Conservation (phyloP, 30 jellyfish, hydroid and myxozoan genomes). For the Nemopilema nomurai region DNA sequence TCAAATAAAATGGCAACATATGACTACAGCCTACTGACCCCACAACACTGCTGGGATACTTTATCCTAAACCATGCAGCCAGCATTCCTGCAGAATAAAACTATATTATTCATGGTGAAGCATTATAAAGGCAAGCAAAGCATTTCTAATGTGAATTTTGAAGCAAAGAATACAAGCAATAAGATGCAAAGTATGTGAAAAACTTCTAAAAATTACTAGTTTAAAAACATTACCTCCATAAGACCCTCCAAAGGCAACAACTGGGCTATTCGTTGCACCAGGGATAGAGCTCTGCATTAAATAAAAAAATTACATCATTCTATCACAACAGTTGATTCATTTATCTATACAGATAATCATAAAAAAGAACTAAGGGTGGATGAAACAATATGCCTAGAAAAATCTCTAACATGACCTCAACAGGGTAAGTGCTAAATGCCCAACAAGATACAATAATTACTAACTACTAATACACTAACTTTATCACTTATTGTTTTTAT, state of each 20-base stretch:
- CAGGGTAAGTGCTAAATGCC: too few relatives aligned
- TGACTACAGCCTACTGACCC: slow-evolving; percentile 84
- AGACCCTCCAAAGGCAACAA: slow-evolving; percentile 96
- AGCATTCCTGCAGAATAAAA: slow-evolving; percentile 91
- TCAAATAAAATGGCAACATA: too few relatives aligned
- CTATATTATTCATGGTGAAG: too few relatives aligned
- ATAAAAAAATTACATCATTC: not conserved
- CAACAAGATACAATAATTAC: too few relatives aligned
- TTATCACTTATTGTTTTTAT: not conserved
- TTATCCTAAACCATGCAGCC: slow-evolving; percentile 97
- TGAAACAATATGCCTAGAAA: too few relatives aligned
- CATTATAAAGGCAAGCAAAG: too few relatives aligned
- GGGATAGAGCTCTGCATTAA: slow-evolving; percentile 66
- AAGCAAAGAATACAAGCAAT: not conserved
- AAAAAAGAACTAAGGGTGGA: too few relatives aligned
- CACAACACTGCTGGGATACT: slow-evolving; percentile 89
- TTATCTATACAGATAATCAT: too few relatives aligned
- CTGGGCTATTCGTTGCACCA: slow-evolving; percentile 81
- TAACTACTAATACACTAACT: not conserved
- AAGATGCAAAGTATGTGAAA: not conserved
- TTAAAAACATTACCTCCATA: slow-evolving; percentile 80
- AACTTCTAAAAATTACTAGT: too few relatives aligned
- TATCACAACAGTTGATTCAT: too few relatives aligned
- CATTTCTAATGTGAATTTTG: not conserved
- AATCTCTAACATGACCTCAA: too few relatives aligned